Evolutionary conservation across 2,888 invertebrate species (phyloP).

Genomic region (Fissipunctia ypsillon): DNA sequence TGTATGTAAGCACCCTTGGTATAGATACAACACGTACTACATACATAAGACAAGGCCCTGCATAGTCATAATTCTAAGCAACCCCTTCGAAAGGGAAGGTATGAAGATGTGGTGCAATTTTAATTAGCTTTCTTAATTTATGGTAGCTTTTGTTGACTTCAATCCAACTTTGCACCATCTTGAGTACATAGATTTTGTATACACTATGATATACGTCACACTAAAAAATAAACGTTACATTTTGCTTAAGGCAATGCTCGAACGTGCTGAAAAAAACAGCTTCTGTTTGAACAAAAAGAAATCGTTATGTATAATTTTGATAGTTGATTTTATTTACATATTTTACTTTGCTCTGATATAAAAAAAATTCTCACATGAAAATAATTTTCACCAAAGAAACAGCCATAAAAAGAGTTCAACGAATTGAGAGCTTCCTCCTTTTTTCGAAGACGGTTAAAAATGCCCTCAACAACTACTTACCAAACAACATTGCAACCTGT

Average conservation of each 20-base stretch:
- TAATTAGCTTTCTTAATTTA: constrained; percentile 46
- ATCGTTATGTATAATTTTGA: background rate
- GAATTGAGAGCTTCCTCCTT: background rate
- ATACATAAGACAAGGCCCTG: constrained; percentile 5
- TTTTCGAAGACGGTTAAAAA: background rate
- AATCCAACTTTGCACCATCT: background rate
- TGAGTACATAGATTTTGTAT: background rate
- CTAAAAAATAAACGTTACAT: background rate
- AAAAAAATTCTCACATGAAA: background rate
- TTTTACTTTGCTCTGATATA: background rate
- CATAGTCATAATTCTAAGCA: constrained; percentile 33
- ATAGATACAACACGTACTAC: background rate
- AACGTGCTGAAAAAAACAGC: background rate
- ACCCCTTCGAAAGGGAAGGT: constrained; percentile 35
- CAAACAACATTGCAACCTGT: constrained; percentile 65
- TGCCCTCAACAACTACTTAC: background rate
- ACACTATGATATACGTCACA: background rate
- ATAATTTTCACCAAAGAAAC: background rate
- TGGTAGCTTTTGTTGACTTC: constrained; percentile 22
- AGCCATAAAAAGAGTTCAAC: background rate
- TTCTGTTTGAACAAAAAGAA: too few relatives aligned
- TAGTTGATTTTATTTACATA: background rate
- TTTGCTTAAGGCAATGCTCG: background rate
- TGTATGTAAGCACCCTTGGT: too few relatives aligned
- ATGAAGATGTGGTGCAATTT: constrained; percentile 46